These are phyloP conservation scores for Sebastes diaconus DNA, from an alignment of 2,797 vertebrate genomes.

Conservation along the genomic window DNA sequence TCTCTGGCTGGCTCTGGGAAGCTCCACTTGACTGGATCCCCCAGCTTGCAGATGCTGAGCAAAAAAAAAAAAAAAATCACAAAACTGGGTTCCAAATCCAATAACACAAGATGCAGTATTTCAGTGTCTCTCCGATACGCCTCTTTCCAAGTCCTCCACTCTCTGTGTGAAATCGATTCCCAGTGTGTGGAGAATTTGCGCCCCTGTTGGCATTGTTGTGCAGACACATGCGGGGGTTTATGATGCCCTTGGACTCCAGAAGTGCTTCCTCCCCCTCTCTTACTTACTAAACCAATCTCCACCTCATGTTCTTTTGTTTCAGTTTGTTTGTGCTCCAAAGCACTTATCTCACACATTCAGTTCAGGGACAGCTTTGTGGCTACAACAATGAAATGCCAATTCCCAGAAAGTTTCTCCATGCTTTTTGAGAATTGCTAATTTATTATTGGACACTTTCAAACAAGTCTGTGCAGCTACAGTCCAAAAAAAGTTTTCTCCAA, in stretches of 20 bases:
- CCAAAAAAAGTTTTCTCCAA: slow-evolving; percentile 64
- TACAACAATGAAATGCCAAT: slow-evolving; percentile 71
- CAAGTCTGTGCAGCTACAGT: slow-evolving; percentile 45
- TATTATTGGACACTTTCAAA: slow-evolving; percentile 70
- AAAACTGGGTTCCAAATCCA: slow-evolving; percentile 78
- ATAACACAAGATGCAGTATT: slow-evolving; percentile 80
- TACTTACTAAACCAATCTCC: slow-evolving; percentile 79
- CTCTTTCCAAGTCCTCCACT: slow-evolving; percentile 77
- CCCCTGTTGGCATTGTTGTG: slow-evolving; percentile 79
- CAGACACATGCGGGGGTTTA: slow-evolving; percentile 76
- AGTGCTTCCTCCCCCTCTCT: slow-evolving; percentile 67
- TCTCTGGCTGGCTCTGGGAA: slow-evolving; percentile 60
- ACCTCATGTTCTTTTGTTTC: slow-evolving; percentile 80
- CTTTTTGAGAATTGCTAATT: slow-evolving; percentile 67
- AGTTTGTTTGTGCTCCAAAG: slow-evolving; percentile 73
- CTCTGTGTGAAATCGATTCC: slow-evolving; percentile 84
- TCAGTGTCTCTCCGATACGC: slow-evolving; percentile 73
- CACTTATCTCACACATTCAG: slow-evolving; percentile 78
- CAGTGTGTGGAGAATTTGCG: slow-evolving; percentile 78
- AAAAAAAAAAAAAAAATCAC: slow-evolving; percentile 60
- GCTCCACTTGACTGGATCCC: slow-evolving; percentile 67
- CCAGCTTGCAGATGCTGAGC: slow-evolving; percentile 65
- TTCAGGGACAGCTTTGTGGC: slow-evolving; percentile 72
- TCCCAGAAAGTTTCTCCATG: slow-evolving; percentile 70
- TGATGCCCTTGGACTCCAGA: slow-evolving; percentile 76